A percentile compares a stretch with the other conserved stretches of the same genome.
These are phyloP conservation scores for Lobophora halterata DNA, from an alignment of 2,888 invertebrate genomes.

Conservation along the genomic window DNA sequence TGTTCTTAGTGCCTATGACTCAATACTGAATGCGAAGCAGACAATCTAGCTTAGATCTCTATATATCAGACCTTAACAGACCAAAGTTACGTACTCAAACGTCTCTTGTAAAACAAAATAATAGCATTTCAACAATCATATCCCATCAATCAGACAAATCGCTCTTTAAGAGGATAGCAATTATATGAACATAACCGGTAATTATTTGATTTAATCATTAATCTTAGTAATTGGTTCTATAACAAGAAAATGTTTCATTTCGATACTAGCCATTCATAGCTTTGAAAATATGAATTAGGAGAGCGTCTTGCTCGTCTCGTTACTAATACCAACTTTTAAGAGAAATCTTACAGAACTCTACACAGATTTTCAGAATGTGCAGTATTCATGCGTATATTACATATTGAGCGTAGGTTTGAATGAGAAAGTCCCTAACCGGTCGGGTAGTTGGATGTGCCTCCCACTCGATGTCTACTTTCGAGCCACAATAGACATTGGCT, in stretches of 20 bases:
- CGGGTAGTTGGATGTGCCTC: slow-evolving; percentile 43
- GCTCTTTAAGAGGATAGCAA: slow-evolving; percentile 26
- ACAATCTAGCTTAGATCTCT: no score
- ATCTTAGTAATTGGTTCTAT: slow-evolving; percentile 41
- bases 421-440: slow-evolving; percentile 78
- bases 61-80: no score
- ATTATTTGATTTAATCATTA: slow-evolving; percentile 42
- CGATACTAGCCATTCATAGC: slow-evolving; percentile 44
- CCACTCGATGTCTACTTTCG: slow-evolving; percentile 74
- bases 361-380: slow-evolving; percentile 7
- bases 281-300: no score
- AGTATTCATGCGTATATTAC: slow-evolving; percentile 8
- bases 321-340: no score
- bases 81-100: no score
- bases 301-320: no score
- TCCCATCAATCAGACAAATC: slow-evolving; percentile 22
- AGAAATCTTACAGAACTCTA: not conserved
- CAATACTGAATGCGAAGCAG: no score
- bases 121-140: slow-evolving; percentile 18
- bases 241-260: slow-evolving; percentile 46
- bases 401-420: slow-evolving; percentile 63
- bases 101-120: slow-evolving; percentile 11
- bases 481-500: slow-evolving; percentile 71
- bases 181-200: slow-evolving; percentile 25
- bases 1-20: no score